phyloP scores from a whole-genome alignment of 2,797 vertebrate species.

The Melanotaenia trifasciata region DNA sequence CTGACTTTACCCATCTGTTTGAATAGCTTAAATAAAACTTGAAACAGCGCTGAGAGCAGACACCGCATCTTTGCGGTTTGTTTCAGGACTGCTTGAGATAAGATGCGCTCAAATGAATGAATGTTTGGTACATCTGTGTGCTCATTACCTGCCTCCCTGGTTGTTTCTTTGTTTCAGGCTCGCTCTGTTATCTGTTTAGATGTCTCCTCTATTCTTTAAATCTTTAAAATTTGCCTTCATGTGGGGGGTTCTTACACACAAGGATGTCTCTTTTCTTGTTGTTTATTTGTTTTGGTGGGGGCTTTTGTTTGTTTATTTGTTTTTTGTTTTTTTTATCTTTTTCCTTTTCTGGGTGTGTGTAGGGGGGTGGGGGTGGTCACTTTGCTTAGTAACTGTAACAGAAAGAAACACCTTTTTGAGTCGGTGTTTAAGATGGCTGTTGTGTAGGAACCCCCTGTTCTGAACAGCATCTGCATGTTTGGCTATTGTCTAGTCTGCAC shows the following conservation, averaged over 20 bases:
- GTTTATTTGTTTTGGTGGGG: no score
- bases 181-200: constrained; percentile 26
- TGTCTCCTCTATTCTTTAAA: constrained; percentile 17
- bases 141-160: constrained; percentile 27
- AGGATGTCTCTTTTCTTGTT: neutral
- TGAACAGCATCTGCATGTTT: constrained; percentile 36
- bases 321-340: no score
- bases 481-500: constrained; percentile 28
- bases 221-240: neutral
- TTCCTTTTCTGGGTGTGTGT: neutral
- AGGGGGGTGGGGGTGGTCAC: neutral
- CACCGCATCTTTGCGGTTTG: constrained; percentile 11
- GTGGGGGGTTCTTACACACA: constrained; percentile 53
- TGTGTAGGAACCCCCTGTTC: constrained; percentile 49
- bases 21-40: neutral
- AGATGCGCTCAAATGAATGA: constrained; percentile 57
- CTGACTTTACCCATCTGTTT: neutral
- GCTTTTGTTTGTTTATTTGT: no score
- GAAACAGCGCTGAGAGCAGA: constrained; percentile 8
- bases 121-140: constrained; percentile 60
- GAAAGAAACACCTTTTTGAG: neutral
- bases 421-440: neutral
- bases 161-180: constrained; percentile 34
- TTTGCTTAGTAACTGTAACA: neutral
- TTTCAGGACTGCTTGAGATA: constrained; percentile 51